Percentiles rank a stretch among this genome's conserved stretches.
These are phyloP conservation scores for Eubasilissa regina DNA, from an alignment of 1,140 invertebrate species.

Conservation along the genomic window DNA sequence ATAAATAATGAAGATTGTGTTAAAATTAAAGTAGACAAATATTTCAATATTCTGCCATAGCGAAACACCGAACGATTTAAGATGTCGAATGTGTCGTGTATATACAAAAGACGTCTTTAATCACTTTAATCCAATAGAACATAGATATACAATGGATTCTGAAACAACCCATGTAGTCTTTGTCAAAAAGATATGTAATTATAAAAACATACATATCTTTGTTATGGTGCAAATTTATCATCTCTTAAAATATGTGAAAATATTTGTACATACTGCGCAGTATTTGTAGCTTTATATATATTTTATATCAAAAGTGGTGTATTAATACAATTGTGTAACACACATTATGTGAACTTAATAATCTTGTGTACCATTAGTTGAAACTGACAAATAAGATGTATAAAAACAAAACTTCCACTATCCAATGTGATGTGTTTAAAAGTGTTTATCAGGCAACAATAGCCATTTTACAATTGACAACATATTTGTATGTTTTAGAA, in stretches of 20 bases:
- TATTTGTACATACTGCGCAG: constrained; percentile 49
- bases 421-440: no score
- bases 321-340: constrained; percentile 16
- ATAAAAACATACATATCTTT: constrained; percentile 51
- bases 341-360: not conserved
- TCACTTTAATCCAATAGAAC: constrained; percentile 9
- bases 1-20: no score
- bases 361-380: constrained; percentile 13
- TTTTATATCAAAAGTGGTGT: constrained; percentile 45
- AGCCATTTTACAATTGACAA: no score
- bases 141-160: constrained; percentile 10
- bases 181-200: constrained; percentile 34
- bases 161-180: constrained; percentile 13
- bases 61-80: not conserved
- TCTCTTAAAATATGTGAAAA: constrained; percentile 40
- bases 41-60: no score
- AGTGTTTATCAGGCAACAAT: no score
- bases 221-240: constrained; percentile 48
- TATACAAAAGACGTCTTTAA: constrained; percentile 2
- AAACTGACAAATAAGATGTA: not conserved
- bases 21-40: no score
- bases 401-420: no score
- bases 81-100: not conserved
- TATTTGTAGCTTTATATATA: constrained; percentile 54
- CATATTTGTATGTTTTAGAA: no score